Evolutionary conservation across 2,797 vertebrate species (phyloP), one percentile per base, ranked within the genome.

Genomic region (Urocyon cinereoargenteus): DNA sequence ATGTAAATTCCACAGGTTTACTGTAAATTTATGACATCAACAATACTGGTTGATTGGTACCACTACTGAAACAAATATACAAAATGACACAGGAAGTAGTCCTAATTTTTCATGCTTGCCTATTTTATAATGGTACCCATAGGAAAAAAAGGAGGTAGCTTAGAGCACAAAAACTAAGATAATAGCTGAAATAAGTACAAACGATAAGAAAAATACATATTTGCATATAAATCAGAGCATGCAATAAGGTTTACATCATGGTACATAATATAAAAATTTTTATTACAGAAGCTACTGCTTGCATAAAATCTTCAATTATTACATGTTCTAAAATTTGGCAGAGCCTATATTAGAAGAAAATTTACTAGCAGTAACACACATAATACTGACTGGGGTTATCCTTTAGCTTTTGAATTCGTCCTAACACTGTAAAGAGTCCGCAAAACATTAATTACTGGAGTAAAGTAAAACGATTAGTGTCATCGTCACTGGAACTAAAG

Each of bases 1-100:
- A 97, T 97, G 97, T 97, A 97, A 98, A 98, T 98, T 97, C 97
- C 96, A 97, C 92, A 96, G 95, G 96, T 96, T 96, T 98, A 97
- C 91, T 92, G 97, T 97, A 98, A 98, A 98, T 97, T 97, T 96
- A 97, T 87, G 96, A 94, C 93, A 96, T 83, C 28, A n/a, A 91
- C 97, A 98, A 96, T 61, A 77, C 77, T 94, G 75, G 87, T 91
- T 94, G 91, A 97, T 92, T 97, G 90, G 96, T 94, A 91, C 75
- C 95, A 84, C 84, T 92, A 92, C 89, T 92, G 86, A 97, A 96
- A 97, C 89, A 97, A 98, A 97, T 96, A 96, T 28, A 92, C 72
- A 96, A 95, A 98, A 96, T 96, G 91, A 98, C 86, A 93, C 83
- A 88, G 66, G 92, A 98, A 95, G 86, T 70, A 88, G n/a, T 40